Evolutionary conservation across 2,888 invertebrate genomes (phyloP).

Genomic region (Pseudeuparius sepicola): DNA sequence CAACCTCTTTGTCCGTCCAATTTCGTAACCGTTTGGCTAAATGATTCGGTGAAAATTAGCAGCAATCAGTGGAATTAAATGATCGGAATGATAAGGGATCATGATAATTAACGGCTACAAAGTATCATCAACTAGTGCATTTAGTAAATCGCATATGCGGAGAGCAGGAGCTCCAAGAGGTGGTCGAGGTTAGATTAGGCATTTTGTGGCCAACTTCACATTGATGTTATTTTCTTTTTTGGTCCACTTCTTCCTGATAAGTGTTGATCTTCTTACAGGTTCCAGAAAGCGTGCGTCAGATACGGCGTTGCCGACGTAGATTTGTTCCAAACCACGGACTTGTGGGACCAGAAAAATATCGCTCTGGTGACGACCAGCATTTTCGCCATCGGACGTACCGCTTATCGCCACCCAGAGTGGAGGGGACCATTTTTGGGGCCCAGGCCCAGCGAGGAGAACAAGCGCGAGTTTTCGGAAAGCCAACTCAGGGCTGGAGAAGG

Average conservation of each 20-base stretch:
- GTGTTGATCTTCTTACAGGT: conserved; percentile 50
- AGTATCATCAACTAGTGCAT: conserved; percentile 39
- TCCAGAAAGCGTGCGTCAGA: conserved; percentile 69
- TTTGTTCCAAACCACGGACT: conserved; percentile 83
- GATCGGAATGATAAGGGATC: too few relatives aligned
- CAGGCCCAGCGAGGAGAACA: conserved; percentile 75
- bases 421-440: conserved; percentile 76
- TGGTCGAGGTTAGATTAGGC: too few relatives aligned
- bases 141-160: conserved; percentile 30
- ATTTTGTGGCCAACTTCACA: too few relatives aligned
- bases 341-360: conserved; percentile 87
- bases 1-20: too few relatives aligned
- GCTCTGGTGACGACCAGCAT: conserved; percentile 79
- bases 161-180: conserved; percentile 21
- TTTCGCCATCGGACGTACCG: conserved; percentile 80
- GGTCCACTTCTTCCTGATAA: too few relatives aligned
- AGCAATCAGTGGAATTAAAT: too few relatives aligned
- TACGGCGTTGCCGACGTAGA: conserved; percentile 82
- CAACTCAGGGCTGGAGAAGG: conserved; percentile 73
- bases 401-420: conserved; percentile 77
- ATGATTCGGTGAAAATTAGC: too few relatives aligned
- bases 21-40: too few relatives aligned
- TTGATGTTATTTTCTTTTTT: too few relatives aligned
- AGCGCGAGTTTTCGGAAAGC: conserved; percentile 70
- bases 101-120: too few relatives aligned